Evolutionary conservation across 2,888 invertebrate species (phyloP), one percentile per base, ranked within the genome.

Genomic region (Cerceris ruficornis): DNA sequence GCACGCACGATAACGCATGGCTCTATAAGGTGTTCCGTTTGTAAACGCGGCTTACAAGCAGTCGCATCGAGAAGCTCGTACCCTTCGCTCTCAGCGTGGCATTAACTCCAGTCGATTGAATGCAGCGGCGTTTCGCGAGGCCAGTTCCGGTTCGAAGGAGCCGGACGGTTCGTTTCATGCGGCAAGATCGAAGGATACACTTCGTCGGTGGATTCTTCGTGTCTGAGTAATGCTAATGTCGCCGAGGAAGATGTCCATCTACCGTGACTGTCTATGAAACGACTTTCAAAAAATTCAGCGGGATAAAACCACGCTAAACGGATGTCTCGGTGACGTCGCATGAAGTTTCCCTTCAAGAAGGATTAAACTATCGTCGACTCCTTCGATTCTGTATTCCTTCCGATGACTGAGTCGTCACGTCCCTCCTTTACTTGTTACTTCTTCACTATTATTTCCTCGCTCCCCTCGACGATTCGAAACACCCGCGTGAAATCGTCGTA

Each of bases 141-240:
- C 78, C 57, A 78, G 78, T 84, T 75, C 78, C 67, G 73, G 70
- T 70, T 82, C 60, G 54, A 67, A 66, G n/a, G 62, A 58, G 65
- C 57, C 60, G 66, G 50, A 14, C 64, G 50, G 55, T 55, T 52
- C 68, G 73, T 61, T 69, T 75, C 55, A 43, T 61, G 69, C 52
- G 62, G 65, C 70, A 65, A 14, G 82, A 83, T 81, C 84, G 72
- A 73, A 75, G 78, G 84, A 83, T 83, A 83, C 62, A 78, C 73
- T 57, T 50, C 17, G 50, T 52, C 52, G 61, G 41, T 49, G 28
- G 71, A 57, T 69, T 69, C 68, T 55, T 73, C 75, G 64, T 66
- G 72, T 70, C 70, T 73, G 82, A 76, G 74, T 78, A 84, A 83
- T 83, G 78, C 68, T 78, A 83, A 84, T 84, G 70, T 64, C 69